A percentile compares a stretch with the other conserved stretches of the same genome.
Conservation (phyloP, 2,888 invertebrate species). For the Pemphredon lugubris region DNA sequence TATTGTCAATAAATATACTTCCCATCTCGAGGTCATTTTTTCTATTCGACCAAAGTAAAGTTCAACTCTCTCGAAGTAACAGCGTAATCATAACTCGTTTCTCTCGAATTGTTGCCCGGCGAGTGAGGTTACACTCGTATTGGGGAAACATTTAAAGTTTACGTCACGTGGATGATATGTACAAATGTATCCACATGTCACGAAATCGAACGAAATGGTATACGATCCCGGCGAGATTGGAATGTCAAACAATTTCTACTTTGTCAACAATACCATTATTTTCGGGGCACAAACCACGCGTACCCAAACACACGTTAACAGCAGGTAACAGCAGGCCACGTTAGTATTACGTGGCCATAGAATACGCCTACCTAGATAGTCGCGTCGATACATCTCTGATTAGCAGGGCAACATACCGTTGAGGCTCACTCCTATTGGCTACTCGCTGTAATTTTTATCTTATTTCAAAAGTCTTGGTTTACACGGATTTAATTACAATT, state of each 20-base stretch:
- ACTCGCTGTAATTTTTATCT: no score
- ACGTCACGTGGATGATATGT: not conserved
- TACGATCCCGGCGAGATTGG: not conserved
- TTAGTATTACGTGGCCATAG: constrained; percentile 42
- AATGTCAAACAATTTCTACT: constrained; percentile 4
- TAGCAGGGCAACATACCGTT: no score
- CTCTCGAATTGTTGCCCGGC: constrained; percentile 9
- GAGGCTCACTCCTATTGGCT: no score
- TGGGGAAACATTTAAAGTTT: constrained; percentile 35
- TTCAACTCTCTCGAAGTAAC: constrained; percentile 25
- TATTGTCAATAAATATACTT: constrained; percentile 21
- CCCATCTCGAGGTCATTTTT: constrained; percentile 46
- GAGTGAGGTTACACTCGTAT: constrained; percentile 37
- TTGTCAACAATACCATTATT: constrained; percentile 23
- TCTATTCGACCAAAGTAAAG: constrained; percentile 21
- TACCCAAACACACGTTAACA: constrained; percentile 21
- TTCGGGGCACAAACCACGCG: constrained; percentile 28
- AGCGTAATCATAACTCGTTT: constrained; percentile 53
- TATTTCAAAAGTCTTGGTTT: no score
- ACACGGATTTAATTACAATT: no score
- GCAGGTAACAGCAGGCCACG: no score
- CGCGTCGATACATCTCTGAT: constrained; percentile 16
- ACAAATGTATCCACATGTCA: constrained; percentile 4
- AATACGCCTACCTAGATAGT: constrained; percentile 22
- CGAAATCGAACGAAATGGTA: not conserved